Conservation (phyloP, 2,797 vertebrate genomes). For the Anas bernieri region DNA sequence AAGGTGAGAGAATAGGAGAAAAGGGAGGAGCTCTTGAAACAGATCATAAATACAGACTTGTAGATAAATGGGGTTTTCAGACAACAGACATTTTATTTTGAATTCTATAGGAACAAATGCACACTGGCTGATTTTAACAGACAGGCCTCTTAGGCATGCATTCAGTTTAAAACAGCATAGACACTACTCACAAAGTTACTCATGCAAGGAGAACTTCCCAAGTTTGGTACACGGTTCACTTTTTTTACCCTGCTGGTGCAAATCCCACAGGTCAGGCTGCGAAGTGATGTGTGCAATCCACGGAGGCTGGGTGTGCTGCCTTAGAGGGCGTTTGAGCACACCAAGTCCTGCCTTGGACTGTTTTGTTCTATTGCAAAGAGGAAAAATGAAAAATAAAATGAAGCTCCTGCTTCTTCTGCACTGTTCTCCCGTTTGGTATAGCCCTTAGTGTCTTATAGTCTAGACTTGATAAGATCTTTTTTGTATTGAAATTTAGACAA, state of each 20-base stretch:
- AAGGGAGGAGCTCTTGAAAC: not conserved
- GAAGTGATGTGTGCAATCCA: rapidly evolving
- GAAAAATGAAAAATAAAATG: not conserved
- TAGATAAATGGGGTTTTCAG: not conserved
- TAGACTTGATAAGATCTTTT: not conserved
- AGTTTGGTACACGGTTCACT: not conserved
- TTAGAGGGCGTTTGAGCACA: not conserved
- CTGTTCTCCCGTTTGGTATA: not conserved
- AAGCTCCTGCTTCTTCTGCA: not conserved
- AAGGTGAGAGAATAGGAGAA: not conserved
- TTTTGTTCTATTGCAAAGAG: not conserved
- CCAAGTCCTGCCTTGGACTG: not conserved
- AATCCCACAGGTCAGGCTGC: not conserved
- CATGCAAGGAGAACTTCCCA: not conserved
- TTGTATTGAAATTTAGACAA: not conserved
- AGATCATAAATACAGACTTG: not conserved
- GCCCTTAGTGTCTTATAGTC: not conserved
- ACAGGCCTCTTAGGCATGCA: not conserved
- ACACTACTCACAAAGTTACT: not conserved
- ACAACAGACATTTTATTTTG: not conserved
- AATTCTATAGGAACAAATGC: not conserved
- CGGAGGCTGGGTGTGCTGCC: not conserved
- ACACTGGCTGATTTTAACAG: not conserved
- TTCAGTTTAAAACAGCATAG: not conserved
- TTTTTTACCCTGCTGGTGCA: not conserved